phyloP scores from a whole-genome alignment of 2,113 vertebrate genomes.

The Nothobranchius kuhntae region DNA sequence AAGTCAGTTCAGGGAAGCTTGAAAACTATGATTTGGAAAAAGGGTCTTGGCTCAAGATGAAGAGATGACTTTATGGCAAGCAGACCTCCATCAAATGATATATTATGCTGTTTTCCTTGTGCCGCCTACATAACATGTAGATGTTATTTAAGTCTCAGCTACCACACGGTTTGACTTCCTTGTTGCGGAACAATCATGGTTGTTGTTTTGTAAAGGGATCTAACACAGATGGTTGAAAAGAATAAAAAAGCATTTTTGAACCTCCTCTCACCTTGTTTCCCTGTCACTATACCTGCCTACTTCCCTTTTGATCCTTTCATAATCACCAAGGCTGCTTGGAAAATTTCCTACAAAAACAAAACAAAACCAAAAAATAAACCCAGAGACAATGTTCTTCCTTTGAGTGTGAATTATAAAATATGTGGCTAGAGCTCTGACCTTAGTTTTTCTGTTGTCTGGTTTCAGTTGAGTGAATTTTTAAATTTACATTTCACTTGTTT shows the following conservation, averaged over 20 bases:
- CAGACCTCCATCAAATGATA: neutral
- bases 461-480: neutral
- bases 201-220: neutral
- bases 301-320: conserved; percentile 2
- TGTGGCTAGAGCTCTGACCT: neutral
- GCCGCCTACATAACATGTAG: neutral
- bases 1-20: neutral
- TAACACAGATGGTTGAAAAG: neutral
- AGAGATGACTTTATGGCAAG: neutral
- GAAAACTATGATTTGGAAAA: conserved; percentile 1
- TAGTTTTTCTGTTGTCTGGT: neutral
- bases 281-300: neutral
- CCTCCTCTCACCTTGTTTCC: neutral
- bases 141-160: neutral
- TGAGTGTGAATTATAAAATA: neutral
- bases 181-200: neutral
- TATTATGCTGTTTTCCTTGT: neutral
- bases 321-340: neutral
- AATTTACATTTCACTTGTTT: neutral
- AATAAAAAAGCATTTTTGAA: neutral
- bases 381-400: too few relatives aligned
- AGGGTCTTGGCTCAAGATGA: neutral
- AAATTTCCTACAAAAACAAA: neutral
- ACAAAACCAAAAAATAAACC: too few relatives aligned
- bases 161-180: neutral